A percentile compares a stretch with the other conserved stretches of the same genome.
These are phyloP conservation scores for Pseudopipra pipra DNA, from an alignment of 2,113 vertebrate species.

Conservation along the genomic window DNA sequence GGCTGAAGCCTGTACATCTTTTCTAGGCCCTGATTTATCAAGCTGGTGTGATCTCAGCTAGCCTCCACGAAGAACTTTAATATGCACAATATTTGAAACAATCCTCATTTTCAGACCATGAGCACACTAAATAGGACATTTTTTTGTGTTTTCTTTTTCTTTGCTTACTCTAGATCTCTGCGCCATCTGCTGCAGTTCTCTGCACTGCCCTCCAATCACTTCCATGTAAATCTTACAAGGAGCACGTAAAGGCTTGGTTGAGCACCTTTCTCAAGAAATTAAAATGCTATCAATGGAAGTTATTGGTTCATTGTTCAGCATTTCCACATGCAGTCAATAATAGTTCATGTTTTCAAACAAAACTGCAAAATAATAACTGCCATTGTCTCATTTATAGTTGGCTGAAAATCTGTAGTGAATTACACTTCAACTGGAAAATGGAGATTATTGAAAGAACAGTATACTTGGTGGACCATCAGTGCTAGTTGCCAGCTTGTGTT, in stretches of 20 bases:
- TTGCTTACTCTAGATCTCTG: background rate
- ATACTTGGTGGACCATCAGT: background rate
- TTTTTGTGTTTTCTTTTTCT: background rate
- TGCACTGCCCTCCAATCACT: accelerated
- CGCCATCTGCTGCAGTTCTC: accelerated
- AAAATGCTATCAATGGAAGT: background rate
- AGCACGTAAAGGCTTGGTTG: background rate
- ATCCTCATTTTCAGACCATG: background rate
- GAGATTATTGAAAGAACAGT: background rate
- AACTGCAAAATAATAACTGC: background rate
- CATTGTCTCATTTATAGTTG: background rate
- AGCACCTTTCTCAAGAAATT: background rate
- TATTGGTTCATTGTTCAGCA: background rate
- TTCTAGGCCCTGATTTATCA: background rate
- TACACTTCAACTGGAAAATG: background rate
- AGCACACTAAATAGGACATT: background rate
- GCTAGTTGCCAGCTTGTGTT: background rate
- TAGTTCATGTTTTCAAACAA: background rate
- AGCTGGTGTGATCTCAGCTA: background rate
- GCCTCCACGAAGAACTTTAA: background rate
- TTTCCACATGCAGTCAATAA: background rate
- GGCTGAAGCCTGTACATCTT: background rate
- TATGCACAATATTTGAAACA: background rate
- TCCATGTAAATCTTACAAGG: background rate
- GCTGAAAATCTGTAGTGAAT: background rate